phyloP scores from a whole-genome alignment of 2,797 vertebrate genomes.

The Halcyon leucocephala region DNA sequence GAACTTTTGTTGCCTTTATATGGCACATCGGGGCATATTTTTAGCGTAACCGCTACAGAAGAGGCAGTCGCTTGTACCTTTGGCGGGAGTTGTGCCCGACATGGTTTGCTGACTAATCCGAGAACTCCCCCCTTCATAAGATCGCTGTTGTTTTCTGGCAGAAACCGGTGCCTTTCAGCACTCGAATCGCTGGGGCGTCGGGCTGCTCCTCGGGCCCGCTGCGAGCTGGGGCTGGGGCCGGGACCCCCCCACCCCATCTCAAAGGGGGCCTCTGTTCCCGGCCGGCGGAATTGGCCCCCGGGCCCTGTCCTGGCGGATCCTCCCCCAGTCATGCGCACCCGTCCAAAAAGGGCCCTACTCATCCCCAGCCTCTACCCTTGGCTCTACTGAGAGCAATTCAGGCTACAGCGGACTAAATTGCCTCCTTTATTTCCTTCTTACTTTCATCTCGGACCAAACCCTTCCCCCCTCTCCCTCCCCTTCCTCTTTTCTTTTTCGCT shows the following conservation, averaged over 20 bases:
- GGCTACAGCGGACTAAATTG: conserved; percentile 92
- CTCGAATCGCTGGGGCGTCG: background rate
- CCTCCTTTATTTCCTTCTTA: conserved; percentile 93
- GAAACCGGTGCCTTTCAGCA: background rate
- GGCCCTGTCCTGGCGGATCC: conserved; percentile 87
- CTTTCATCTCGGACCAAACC: conserved; percentile 94
- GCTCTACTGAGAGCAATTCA: conserved; percentile 87
- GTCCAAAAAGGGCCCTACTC: conserved; percentile 86
- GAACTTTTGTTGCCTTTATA: conserved; percentile 18
- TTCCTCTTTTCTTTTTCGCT: conserved; percentile 67
- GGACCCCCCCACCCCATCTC: conserved; percentile 60
- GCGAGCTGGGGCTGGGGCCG: conserved; percentile 29
- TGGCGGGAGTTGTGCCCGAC: background rate
- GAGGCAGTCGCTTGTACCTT: conserved; percentile 27
- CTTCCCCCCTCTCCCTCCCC: conserved; percentile 78
- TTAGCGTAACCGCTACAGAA: background rate
- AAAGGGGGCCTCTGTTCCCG: conserved; percentile 93
- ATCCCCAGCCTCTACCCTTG: conserved; percentile 82
- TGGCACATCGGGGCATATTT: conserved; percentile 13
- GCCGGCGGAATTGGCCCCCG: conserved; percentile 85
- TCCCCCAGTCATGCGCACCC: conserved; percentile 85
- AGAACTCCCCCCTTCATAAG: background rate
- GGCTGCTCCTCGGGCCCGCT: background rate
- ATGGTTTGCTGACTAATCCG: conserved; percentile 28
- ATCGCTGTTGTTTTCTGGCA: conserved; percentile 35